These are phyloP conservation scores for Thecocarcelia acutangulata DNA, from an alignment of 2,888 invertebrate species.

Conservation along the genomic window DNA sequence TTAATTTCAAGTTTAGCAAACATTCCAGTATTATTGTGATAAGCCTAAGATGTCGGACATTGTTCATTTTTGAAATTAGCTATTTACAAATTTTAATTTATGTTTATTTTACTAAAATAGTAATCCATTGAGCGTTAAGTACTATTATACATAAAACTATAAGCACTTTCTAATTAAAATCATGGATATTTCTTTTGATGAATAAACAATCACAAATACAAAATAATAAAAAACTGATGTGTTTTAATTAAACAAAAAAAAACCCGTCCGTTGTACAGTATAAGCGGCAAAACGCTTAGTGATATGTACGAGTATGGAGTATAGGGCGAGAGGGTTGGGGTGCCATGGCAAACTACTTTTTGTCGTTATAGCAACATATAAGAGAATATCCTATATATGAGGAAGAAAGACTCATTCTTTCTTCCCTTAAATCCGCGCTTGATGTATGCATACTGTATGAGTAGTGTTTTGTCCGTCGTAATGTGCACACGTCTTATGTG, in stretches of 20 bases:
- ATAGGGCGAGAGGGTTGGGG: too few relatives aligned
- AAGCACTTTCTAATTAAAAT: conserved; percentile 60
- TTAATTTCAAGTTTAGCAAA: conserved; percentile 61
- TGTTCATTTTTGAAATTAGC: conserved; percentile 55
- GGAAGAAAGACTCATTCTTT: too few relatives aligned
- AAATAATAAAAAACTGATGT: conserved; percentile 23
- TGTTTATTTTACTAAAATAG: conserved; percentile 11
- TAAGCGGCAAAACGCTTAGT: too few relatives aligned
- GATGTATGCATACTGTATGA: too few relatives aligned
- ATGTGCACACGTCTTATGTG: too few relatives aligned
- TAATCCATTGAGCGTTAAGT: not conserved
- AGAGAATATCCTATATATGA: too few relatives aligned
- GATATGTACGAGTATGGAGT: too few relatives aligned
- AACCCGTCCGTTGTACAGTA: not conserved
- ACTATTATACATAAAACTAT: conserved; percentile 38
- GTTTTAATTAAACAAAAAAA: not conserved
- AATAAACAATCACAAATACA: conserved; percentile 45
- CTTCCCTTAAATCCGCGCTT: too few relatives aligned
- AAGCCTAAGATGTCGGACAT: conserved; percentile 70
- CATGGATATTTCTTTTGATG: conserved; percentile 58
- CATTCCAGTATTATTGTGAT: conserved; percentile 73
- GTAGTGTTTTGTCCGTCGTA: too few relatives aligned
- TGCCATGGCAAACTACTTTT: too few relatives aligned
- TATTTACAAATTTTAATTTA: conserved; percentile 14
- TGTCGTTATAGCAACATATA: too few relatives aligned